Evolutionary conservation across 2,888 invertebrate genomes (phyloP).

Genomic region (Meghimatium bilineatum): DNA sequence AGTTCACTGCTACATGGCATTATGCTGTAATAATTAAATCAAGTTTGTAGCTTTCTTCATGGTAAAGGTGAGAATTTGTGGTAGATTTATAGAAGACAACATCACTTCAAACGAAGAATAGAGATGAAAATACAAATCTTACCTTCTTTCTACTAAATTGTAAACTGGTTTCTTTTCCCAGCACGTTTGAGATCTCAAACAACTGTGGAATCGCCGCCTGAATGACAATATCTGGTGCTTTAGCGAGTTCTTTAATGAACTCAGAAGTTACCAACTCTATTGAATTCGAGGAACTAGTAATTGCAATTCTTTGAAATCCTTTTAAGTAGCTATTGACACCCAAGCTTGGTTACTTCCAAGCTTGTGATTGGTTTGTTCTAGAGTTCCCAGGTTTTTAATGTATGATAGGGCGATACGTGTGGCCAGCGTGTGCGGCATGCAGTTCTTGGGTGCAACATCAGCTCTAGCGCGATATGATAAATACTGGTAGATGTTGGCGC

Average conservation of each 20-base stretch:
- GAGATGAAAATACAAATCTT: not conserved
- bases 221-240: not conserved
- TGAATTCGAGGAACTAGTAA: not conserved
- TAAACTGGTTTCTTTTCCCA: not conserved
- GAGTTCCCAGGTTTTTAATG: not conserved
- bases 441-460: not conserved
- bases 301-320: not conserved
- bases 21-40: too few species aligned
- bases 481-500: not conserved
- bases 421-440: not conserved
- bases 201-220: not conserved
- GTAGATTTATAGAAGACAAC: not conserved
- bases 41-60: too few species aligned
- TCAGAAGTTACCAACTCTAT: not conserved
- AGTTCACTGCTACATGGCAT: too few species aligned
- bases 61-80: too few species aligned
- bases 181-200: not conserved
- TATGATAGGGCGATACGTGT: not conserved
- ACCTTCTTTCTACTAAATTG: not conserved
- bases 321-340: not conserved
- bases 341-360: not conserved
- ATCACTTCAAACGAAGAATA: not conserved
- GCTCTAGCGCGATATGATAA: not conserved
- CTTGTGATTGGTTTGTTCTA: not conserved
- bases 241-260: not conserved